Conservation (phyloP, 2,113 vertebrate species). For the Murina feae region DNA sequence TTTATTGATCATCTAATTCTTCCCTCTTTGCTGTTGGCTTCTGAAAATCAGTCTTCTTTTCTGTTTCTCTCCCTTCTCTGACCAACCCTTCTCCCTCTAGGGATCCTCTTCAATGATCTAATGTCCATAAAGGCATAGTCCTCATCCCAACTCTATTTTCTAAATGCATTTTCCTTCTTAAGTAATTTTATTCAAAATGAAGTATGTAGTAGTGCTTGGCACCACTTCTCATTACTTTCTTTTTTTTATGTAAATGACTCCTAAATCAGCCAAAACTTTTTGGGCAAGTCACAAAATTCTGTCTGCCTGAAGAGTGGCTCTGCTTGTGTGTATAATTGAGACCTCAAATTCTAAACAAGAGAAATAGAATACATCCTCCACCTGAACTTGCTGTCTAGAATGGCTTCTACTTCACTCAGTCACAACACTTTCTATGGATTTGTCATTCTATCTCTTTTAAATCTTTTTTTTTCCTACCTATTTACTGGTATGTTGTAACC, state of each 20-base stretch:
- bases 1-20: neutral
- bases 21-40: neutral
- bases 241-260: neutral
- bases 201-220: neutral
- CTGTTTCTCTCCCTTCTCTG: neutral
- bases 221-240: neutral
- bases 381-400: neutral
- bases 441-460: neutral
- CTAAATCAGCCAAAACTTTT: neutral
- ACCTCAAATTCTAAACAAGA: neutral
- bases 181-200: neutral
- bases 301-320: neutral
- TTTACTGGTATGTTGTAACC: neutral
- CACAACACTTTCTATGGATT: neutral
- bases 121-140: neutral
- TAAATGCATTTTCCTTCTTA: neutral
- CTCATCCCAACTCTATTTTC: neutral
- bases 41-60: neutral
- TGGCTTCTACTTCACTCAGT: neutral
- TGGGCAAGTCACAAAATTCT: conserved; percentile 1
- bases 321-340: neutral
- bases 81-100: neutral
- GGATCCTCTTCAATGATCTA: neutral
- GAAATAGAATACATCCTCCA: neutral
- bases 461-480: neutral